These are phyloP conservation scores for Hypercompe scribonia DNA, from an alignment of 2,888 invertebrate genomes.

Conservation along the genomic window DNA sequence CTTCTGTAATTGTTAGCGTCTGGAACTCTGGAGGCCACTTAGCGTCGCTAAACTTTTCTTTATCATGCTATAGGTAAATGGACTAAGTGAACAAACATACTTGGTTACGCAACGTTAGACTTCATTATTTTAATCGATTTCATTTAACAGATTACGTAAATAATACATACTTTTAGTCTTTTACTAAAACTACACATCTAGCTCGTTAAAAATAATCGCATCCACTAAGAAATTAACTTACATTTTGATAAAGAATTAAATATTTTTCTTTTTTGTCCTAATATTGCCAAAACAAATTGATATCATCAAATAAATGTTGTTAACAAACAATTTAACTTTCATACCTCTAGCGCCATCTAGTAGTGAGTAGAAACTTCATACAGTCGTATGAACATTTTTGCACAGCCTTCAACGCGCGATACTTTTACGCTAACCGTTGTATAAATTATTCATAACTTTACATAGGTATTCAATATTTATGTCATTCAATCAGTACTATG, in stretches of 20 bases:
- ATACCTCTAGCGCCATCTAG: constrained; percentile 72
- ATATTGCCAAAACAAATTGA: not conserved
- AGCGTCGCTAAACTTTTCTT: not conserved
- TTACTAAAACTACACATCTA: not conserved
- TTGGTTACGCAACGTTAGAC: not conserved
- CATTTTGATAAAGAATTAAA: not conserved
- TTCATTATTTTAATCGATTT: constrained; percentile 3
- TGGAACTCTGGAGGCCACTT: constrained; percentile 26
- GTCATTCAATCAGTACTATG: constrained; percentile 22
- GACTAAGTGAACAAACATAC: not conserved
- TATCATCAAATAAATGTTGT: not conserved
- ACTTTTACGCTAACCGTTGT: constrained; percentile 15
- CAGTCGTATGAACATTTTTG: constrained; percentile 13
- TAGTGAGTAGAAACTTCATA: constrained; percentile 63
- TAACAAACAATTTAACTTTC: not conserved
- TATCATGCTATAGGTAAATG: not conserved
- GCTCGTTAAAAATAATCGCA: not conserved
- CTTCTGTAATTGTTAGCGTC: constrained; percentile 27
- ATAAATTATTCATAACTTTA: constrained; percentile 29
- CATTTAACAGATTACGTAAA: not conserved
- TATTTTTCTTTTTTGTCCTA: not conserved
- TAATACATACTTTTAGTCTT: not conserved
- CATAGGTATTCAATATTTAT: constrained; percentile 22
- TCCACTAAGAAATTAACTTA: not conserved
- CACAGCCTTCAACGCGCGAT: constrained; percentile 9